Percentiles rank a stretch among this genome's conserved stretches.
Evolutionary conservation across 2,113 vertebrate species (phyloP).

Genomic region (Macrotis lagotis): DNA sequence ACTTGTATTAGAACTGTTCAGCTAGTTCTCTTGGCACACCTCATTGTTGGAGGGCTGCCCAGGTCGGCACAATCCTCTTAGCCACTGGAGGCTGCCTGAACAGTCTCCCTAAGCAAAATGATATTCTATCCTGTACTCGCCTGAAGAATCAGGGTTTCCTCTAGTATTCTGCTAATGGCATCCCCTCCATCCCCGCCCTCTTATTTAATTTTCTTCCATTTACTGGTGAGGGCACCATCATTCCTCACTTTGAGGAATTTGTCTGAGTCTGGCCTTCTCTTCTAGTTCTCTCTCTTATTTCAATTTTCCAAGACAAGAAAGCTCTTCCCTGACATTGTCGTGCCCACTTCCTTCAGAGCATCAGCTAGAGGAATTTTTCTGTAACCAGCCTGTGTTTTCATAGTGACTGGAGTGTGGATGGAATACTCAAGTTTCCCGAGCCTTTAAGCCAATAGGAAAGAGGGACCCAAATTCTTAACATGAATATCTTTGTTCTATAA

Average conservation of each 20-base stretch:
- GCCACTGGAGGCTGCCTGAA: constrained; percentile 46
- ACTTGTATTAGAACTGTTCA: constrained; percentile 56
- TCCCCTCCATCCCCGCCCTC: constrained; percentile 43
- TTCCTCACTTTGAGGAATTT: constrained; percentile 41
- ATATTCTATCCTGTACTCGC: constrained; percentile 61
- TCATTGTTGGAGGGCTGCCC: constrained; percentile 75
- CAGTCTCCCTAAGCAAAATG: constrained; percentile 66
- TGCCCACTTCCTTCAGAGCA: constrained; percentile 75
- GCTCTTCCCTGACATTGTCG: constrained; percentile 76
- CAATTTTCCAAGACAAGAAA: constrained; percentile 67
- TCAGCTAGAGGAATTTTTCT: constrained; percentile 66
- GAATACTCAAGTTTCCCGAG: constrained; percentile 74
- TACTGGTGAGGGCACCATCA: constrained; percentile 6
- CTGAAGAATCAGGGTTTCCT: constrained; percentile 25
- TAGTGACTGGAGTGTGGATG: constrained; percentile 75
- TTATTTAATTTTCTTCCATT: constrained; percentile 59
- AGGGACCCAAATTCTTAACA: constrained; percentile 25
- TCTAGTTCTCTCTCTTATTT: constrained; percentile 57
- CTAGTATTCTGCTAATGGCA: constrained; percentile 20
- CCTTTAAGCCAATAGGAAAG: constrained; percentile 39
- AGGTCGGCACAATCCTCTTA: constrained; percentile 70
- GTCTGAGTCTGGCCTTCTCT: constrained; percentile 42
- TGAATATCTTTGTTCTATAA: constrained; percentile 40
- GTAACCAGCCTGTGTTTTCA: constrained; percentile 69
- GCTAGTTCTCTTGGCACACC: constrained; percentile 72